Conservation (phyloP, 2,888 invertebrate species). For the Cenopis cana region DNA sequence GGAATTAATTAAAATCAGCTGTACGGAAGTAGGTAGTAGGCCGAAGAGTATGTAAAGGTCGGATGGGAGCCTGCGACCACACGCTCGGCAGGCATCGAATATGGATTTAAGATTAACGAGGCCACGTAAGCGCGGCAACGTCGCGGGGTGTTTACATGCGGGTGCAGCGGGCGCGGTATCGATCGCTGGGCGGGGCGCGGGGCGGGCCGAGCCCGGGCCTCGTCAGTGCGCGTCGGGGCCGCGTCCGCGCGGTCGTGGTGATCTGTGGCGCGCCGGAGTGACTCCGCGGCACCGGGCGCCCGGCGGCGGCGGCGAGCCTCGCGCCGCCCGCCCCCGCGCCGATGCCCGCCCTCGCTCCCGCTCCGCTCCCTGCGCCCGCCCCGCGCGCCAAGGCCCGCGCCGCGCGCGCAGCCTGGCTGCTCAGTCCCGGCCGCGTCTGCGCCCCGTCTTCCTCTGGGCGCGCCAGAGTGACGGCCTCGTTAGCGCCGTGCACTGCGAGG, state of each 20-base stretch:
- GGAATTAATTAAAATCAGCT: neutral
- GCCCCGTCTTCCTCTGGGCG: slow-evolving; percentile 94
- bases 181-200: slow-evolving; percentile 58
- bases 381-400: slow-evolving; percentile 50
- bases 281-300: slow-evolving; percentile 77
- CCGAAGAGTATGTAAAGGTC: slow-evolving; percentile 48
- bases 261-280: slow-evolving; percentile 80
- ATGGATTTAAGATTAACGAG: slow-evolving; percentile 80
- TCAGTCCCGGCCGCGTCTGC: slow-evolving; percentile 86
- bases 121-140: slow-evolving; percentile 66
- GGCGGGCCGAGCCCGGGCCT: slow-evolving; percentile 60
- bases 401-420: slow-evolving; percentile 60
- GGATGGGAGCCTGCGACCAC: slow-evolving; percentile 53
- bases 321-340: slow-evolving; percentile 83
- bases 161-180: slow-evolving; percentile 75
- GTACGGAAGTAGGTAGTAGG: slow-evolving; percentile 11
- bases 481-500: slow-evolving; percentile 94
- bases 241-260: slow-evolving; percentile 82
- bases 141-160: slow-evolving; percentile 90
- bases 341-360: slow-evolving; percentile 81
- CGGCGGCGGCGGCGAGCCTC: slow-evolving; percentile 83
- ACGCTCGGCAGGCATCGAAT: slow-evolving; percentile 61
- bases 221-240: slow-evolving; percentile 80
- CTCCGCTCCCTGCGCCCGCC: slow-evolving; percentile 71
- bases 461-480: slow-evolving; percentile 92